Percentiles rank a stretch among this genome's conserved stretches.
phyloP scores from a whole-genome alignment of 2,888 invertebrate species.

The Lymantria monacha region DNA sequence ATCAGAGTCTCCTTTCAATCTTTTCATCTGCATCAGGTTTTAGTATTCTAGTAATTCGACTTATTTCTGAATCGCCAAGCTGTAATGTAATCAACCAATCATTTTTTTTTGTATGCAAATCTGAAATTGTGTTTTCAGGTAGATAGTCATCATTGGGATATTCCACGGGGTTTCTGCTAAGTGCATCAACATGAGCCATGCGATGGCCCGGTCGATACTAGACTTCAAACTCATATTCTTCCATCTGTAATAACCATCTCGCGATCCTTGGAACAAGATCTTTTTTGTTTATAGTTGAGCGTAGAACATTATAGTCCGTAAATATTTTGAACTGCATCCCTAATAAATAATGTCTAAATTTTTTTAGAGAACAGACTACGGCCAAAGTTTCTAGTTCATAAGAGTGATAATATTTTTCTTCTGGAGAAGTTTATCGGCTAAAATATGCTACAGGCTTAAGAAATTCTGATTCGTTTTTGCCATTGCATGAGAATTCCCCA shows the following conservation, averaged over 20 bases:
- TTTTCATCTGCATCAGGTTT: slow-evolving; percentile 3
- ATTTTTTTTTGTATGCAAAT: not conserved
- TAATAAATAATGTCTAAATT: slow-evolving; percentile 19
- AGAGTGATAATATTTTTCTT: slow-evolving; percentile 22
- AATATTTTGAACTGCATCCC: slow-evolving; percentile 18
- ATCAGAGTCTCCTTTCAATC: not conserved
- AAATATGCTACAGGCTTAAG: slow-evolving; percentile 20
- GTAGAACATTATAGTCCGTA: slow-evolving; percentile 8
- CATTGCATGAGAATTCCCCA: not conserved
- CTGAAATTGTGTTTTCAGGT: not conserved
- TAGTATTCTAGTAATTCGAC: slow-evolving; percentile 10
- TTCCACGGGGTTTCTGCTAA: slow-evolving; percentile 6
- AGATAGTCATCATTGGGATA: no score
- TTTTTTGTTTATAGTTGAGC: no score
- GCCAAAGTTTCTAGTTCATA: slow-evolving; percentile 29
- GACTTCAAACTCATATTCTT: slow-evolving; percentile 6
- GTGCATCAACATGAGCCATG: slow-evolving; percentile 10
- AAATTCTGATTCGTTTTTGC: not conserved
- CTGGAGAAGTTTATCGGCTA: slow-evolving; percentile 20
- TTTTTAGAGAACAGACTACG: slow-evolving; percentile 14
- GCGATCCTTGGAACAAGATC: not conserved
- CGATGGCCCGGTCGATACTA: slow-evolving; percentile 7
- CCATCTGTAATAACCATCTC: not conserved
- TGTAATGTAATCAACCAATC: slow-evolving; percentile 22
- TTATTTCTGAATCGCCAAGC: slow-evolving; percentile 16